Evolutionary conservation across 2,113 vertebrate species (phyloP), one percentile per base, ranked within the genome.

Genomic region (Alligator sinensis): DNA sequence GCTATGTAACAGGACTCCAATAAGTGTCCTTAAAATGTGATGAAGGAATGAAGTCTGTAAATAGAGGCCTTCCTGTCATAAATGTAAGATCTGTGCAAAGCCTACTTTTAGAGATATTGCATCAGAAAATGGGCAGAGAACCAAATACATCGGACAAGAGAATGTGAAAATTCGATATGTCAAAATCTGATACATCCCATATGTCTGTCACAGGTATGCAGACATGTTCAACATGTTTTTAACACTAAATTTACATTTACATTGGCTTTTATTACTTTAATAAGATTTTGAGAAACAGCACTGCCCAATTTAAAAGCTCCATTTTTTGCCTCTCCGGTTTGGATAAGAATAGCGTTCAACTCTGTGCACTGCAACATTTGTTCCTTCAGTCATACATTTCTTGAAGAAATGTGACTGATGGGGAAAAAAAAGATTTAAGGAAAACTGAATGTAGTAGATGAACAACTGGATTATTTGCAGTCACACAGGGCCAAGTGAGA

Each of bases 81-180:
- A 91, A 92, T 92, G 55, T 94, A 94, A 87, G 90, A 81, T 77
- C 77, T 84, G 62, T 80, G 87, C 19, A 79, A 27, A 30, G 1
- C 17, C n/a, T 66, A 76, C 57, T 89, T 97, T 95, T 92, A 95
- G 55, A 61, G 27, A 55, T 86, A 89, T 94, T 96, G 90, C 87
- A 59, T 87, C 66, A 87, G 86, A 86, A 94, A 94, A 80, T 82
- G 84, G 96, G 95, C 80, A 47, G 91, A 87, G 94, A 96, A 92
- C 85, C 57, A 90, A 96, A 95, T 96, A 96, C 96, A 95, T 95
- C 86, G 93, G 93, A 90, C 27, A 91, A 95, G 47, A 90, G 96
- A 96, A 96, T 97, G 95, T 90, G 57, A 84, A 96, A 96, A 47
- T 47, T 47, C 47, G 47, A 47, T 47, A 47, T 47, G 47, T 47